A percentile compares a stretch with the other conserved stretches of the same genome.
Evolutionary conservation across 1,140 invertebrate species (phyloP).

Genomic region (Ctenoplectra terminalis): DNA sequence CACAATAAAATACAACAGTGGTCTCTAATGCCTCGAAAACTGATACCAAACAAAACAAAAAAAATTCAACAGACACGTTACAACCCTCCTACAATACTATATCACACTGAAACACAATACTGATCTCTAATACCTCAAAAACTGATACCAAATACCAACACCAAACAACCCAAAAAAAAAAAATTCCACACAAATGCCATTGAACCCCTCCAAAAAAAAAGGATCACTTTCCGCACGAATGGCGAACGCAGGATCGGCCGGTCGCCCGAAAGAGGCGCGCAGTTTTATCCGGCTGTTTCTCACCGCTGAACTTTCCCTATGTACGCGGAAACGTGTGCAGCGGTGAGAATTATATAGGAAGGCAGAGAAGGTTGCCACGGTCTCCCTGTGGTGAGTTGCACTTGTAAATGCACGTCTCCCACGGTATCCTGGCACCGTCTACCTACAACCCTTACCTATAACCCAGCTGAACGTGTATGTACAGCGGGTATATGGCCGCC

Average conservation of each 20-base stretch:
- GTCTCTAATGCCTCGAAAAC: too few species aligned
- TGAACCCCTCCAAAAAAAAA: neutral
- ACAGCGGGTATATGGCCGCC: conserved; percentile 57
- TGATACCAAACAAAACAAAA: too few species aligned
- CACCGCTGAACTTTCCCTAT: conserved; percentile 36
- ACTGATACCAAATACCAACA: too few species aligned
- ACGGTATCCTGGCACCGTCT: conserved; percentile 35
- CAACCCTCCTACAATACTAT: too few species aligned
- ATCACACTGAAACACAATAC: too few species aligned
- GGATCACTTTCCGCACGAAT: neutral
- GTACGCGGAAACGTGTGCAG: conserved; percentile 31
- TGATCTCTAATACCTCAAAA: too few species aligned
- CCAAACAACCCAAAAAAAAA: too few species aligned
- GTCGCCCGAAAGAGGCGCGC: neutral
- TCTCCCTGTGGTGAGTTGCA: conserved; percentile 62
- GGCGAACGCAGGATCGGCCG: neutral
- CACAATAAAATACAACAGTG: too few species aligned
- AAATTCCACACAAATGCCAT: neutral
- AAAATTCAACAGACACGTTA: too few species aligned
- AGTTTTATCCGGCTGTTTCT: conserved; percentile 48
- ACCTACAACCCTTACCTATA: conserved; percentile 44
- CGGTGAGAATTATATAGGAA: conserved; percentile 40
- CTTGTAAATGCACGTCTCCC: conserved; percentile 67
- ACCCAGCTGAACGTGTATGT: conserved; percentile 44
- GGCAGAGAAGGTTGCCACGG: neutral